A percentile compares a stretch with the other conserved stretches of the same genome.
phyloP scores from a whole-genome alignment of 2,113 vertebrate genomes.

The Butorides virescens region DNA sequence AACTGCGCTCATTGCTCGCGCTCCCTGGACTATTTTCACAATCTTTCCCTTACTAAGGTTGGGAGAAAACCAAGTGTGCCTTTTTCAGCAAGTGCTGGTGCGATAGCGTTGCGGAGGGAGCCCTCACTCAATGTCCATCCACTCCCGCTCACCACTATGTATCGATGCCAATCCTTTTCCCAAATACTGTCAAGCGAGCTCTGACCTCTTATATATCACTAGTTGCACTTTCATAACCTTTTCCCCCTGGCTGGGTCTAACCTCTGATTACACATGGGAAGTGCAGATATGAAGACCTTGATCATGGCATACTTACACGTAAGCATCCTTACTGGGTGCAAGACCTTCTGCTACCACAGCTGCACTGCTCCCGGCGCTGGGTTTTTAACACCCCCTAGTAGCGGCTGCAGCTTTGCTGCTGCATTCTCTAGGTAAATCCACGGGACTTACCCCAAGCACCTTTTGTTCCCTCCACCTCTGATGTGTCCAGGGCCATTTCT shows the following conservation, averaged over 20 bases:
- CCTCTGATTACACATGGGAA: background rate
- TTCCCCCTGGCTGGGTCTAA: background rate
- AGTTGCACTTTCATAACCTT: background rate
- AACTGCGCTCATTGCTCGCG: accelerated
- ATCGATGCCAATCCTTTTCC: background rate
- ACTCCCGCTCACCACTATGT: background rate
- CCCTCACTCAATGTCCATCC: accelerated
- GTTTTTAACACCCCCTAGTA: background rate
- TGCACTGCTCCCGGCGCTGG: background rate
- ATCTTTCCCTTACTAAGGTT: background rate
- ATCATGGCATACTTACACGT: background rate
- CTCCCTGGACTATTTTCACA: background rate
- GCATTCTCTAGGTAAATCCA: background rate
- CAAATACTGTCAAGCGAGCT: background rate
- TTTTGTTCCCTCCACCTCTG: background rate
- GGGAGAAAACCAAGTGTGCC: background rate
- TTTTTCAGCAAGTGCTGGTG: accelerated
- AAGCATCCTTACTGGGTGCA: background rate
- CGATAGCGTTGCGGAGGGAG: background rate
- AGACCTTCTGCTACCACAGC: background rate
- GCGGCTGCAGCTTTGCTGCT: background rate
- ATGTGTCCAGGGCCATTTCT: background rate
- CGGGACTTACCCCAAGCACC: background rate
- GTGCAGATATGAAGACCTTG: background rate
- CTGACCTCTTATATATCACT: background rate